Percentiles rank a stretch among this genome's conserved stretches.
Conservation (phyloP, 2,113 vertebrate genomes). For the Rhynchopsitta pachyrhyncha region DNA sequence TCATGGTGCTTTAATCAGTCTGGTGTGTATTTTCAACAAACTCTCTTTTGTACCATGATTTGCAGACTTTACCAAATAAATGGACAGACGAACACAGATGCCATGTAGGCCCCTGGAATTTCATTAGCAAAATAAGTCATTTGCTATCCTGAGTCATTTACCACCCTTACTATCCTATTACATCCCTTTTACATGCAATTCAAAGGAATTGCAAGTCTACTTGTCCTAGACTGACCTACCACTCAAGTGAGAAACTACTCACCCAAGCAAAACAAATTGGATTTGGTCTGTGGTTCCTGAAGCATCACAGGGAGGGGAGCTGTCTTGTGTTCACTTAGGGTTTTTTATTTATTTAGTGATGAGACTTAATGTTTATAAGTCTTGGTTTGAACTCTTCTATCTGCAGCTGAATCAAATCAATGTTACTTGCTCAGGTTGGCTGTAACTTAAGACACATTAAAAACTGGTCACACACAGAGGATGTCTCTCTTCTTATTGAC, state of each 20-base stretch:
- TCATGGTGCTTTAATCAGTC: neutral
- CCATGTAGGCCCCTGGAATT: conserved; percentile 1
- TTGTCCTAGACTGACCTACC: neutral
- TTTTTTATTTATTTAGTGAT: neutral
- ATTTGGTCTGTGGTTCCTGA: neutral
- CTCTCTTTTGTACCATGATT: neutral
- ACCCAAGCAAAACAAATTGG: conserved; percentile 7
- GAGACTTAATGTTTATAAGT: neutral
- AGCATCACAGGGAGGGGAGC: neutral
- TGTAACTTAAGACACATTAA: neutral
- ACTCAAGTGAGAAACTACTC: neutral
- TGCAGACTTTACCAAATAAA: conserved; percentile 5
- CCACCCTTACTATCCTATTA: neutral
- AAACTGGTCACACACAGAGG: neutral
- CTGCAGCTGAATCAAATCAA: neutral
- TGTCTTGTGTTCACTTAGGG: neutral
- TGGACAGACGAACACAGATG: neutral
- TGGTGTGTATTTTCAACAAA: neutral
- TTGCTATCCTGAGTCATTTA: neutral
- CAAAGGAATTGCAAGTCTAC: neutral
- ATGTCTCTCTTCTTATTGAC: neutral
- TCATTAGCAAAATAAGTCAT: neutral
- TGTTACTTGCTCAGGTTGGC: neutral
- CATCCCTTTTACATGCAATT: conserved; percentile 4
- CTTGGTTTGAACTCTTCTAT: neutral